Evolutionary conservation across 2,888 invertebrate species (phyloP).

Genomic region (Rhodophaea formosa): DNA sequence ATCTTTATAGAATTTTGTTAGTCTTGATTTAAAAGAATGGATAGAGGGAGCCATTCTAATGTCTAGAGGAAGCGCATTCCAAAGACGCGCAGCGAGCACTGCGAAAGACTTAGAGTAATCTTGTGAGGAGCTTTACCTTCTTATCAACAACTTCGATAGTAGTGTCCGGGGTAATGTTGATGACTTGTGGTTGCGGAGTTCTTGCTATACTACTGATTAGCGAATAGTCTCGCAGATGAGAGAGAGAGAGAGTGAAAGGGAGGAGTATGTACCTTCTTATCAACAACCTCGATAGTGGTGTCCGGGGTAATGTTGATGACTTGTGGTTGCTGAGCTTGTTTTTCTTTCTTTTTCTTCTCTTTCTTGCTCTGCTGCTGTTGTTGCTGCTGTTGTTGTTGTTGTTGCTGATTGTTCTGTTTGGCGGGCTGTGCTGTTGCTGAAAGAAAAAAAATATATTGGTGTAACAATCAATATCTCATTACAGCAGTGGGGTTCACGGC

Average conservation of each 20-base stretch:
- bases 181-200: constrained; percentile 37
- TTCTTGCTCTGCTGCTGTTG: constrained; percentile 38
- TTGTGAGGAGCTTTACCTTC: constrained; percentile 48
- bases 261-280: constrained; percentile 56
- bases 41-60: too few species aligned
- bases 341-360: constrained; percentile 45
- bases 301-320: constrained; percentile 58
- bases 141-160: constrained; percentile 61
- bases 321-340: constrained; percentile 35
- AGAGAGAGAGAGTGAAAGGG: too few species aligned
- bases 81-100: too few species aligned
- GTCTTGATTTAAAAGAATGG: too few species aligned
- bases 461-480: too few species aligned
- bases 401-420: constrained; percentile 30
- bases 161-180: constrained; percentile 61
- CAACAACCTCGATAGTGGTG: constrained; percentile 62
- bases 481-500: too few species aligned
- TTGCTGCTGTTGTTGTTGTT: constrained; percentile 44
- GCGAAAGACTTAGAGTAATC: too few species aligned
- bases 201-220: constrained; percentile 35
- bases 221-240: too few species aligned
- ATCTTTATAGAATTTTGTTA: too few species aligned
- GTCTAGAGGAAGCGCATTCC: too few species aligned
- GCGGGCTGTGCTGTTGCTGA: constrained; percentile 30
- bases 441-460: constrained; percentile 21